A percentile compares a stretch with the other conserved stretches of the same genome.
Evolutionary conservation across 1,140 invertebrate genomes (phyloP).

Genomic region (Coelopa frigida): DNA sequence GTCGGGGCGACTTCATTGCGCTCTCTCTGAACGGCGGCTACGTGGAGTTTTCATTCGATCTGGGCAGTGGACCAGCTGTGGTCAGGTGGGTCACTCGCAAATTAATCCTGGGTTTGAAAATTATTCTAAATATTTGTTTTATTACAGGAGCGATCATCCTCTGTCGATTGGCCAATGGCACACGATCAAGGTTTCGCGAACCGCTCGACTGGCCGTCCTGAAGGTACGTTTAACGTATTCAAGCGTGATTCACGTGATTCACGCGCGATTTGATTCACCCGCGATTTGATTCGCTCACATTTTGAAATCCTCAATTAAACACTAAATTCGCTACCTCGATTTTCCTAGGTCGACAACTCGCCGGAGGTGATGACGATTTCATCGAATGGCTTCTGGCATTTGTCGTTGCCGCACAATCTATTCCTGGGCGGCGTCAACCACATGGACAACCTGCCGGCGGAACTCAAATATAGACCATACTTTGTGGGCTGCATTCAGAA

Average conservation of each 20-base stretch:
- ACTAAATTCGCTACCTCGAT: neutral
- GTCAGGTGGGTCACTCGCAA: constrained; percentile 58
- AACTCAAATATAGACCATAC: constrained; percentile 60
- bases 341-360: constrained; percentile 33
- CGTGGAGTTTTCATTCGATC: constrained; percentile 85
- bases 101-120: constrained; percentile 1
- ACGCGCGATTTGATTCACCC: no score
- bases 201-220: constrained; percentile 77
- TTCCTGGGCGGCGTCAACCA: constrained; percentile 82
- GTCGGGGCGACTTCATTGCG: constrained; percentile 88
- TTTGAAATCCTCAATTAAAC: neutral
- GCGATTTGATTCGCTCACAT: no score
- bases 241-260: neutral
- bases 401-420: constrained; percentile 78
- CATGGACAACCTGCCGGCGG: constrained; percentile 65
- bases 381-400: constrained; percentile 49
- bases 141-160: constrained; percentile 46
- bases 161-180: constrained; percentile 79
- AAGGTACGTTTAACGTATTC: constrained; percentile 59
- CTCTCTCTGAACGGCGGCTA: constrained; percentile 75
- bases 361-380: constrained; percentile 55
- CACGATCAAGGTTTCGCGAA: constrained; percentile 73
- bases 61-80: constrained; percentile 83
- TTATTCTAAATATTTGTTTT: constrained; percentile 1
- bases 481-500: constrained; percentile 86